phyloP scores from a whole-genome alignment of 2,888 invertebrate genomes.

The Harmothoe impar region DNA sequence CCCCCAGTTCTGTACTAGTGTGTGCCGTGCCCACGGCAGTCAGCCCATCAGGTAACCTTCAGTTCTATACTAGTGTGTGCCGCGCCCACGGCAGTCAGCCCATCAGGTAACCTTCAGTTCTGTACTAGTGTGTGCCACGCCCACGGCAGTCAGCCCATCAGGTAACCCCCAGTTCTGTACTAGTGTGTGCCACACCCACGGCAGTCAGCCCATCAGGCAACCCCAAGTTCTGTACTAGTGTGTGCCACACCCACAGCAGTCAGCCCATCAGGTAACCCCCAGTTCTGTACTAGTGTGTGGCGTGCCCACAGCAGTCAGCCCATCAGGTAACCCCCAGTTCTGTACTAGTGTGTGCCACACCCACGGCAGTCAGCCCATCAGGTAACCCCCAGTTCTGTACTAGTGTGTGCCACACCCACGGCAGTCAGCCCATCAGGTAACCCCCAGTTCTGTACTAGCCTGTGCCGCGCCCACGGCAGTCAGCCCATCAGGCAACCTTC shows the following conservation, averaged over 20 bases:
- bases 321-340: no score
- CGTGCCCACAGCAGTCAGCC: conserved; percentile 16
- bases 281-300: no score
- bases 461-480: conserved; percentile 34
- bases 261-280: conserved; percentile 32
- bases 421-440: conserved; percentile 34
- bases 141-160: conserved; percentile 20
- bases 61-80: no score
- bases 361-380: conserved; percentile 20
- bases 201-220: conserved; percentile 29
- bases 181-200: conserved; percentile 25
- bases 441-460: no score
- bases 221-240: no score
- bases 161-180: no score
- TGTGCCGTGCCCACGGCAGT: conserved; percentile 37
- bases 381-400: no score
- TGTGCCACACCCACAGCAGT: conserved; percentile 15
- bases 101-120: conserved; percentile 37
- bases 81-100: conserved; percentile 43
- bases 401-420: conserved; percentile 25
- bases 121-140: conserved; percentile 45
- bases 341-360: conserved; percentile 37
- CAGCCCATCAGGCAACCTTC: conserved; percentile 24
- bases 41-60: conserved; percentile 43
- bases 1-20: no score